Base-by-base conservation (phyloP, 2,888 invertebrate species). In the Bembecia ichneumoniformis region DNA sequence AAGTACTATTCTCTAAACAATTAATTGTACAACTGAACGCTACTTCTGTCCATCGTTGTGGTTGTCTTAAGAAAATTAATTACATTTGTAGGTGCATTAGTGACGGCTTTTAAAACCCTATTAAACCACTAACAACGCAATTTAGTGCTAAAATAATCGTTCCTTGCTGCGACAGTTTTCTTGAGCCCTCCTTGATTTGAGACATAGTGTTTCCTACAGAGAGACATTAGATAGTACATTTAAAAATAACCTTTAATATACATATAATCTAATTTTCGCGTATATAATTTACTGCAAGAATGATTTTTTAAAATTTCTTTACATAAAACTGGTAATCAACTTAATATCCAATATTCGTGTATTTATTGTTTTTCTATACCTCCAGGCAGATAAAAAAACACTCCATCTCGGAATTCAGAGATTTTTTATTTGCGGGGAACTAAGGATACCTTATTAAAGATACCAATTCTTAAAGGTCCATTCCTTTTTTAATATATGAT, bases 101-200 rank as follows among this genome's bases (percentile, higher is more conserved):
- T 47, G 47, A 20, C 20, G 51, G 49, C 53, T 50, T 53, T 53
- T 53, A 55, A 55, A 55, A 53, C 50, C 47, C 55, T 44, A 51
- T 53, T 52, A 52, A 55, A 50, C 55, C 51, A 50, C 53, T 53
- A 55, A 55, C 53, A 50, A 47, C 55, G 49, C 53, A 46, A 49
- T 55, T 53, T 51, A 53, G 53, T 49, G 53, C 49, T 51, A 49
- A 53, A 53, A 51, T 53, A 53, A 53, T 53, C 46, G 51, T 49
- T 48, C 51, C 48, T 49, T 48, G 51, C 49, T 50, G 43, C 46
- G 47, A 48, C 51, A 51, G 51, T 53, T 53, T 52, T 53, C 53
- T 53, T 53, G 51, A 49, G 49, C 47, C 49, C 46, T 49, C 49
- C 53, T 53, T 51, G 20, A 3, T 40, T 11, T 28, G 40, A 1